Conservation (phyloP, 2,888 invertebrate genomes). For the Drosophila nr. perissopoda region DNA sequence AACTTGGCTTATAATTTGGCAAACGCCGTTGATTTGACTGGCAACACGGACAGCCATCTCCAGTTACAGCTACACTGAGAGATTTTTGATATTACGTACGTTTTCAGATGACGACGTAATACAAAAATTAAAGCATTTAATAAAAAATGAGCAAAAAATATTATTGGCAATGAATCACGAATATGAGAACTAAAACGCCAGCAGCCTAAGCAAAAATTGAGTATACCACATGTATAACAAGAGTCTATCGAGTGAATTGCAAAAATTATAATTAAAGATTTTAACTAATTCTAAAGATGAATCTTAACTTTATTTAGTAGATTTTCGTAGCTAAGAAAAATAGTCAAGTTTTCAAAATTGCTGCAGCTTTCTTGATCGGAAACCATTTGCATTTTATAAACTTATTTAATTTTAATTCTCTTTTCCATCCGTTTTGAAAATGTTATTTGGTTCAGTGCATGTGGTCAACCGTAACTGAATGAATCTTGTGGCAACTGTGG, state of each 20-base stretch:
- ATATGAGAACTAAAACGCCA: not conserved
- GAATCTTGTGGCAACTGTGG: constrained; percentile 46
- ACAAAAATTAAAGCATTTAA: not conserved
- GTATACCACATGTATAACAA: not conserved
- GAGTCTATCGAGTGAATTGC: not conserved
- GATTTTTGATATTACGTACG: not conserved
- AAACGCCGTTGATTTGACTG: constrained; percentile 54
- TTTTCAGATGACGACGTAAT: not conserved
- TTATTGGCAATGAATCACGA: not conserved
- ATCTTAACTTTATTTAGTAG: no score
- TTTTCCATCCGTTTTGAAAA: not conserved
- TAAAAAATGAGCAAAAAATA: not conserved
- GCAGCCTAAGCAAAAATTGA: not conserved
- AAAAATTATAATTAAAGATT: not conserved
- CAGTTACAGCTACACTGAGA: constrained; percentile 9
- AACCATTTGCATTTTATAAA: not conserved
- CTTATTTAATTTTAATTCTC: not conserved
- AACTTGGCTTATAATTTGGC: constrained; percentile 77
- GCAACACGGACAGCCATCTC: constrained; percentile 15
- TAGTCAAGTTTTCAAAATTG: not conserved
- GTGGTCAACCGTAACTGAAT: constrained; percentile 13
- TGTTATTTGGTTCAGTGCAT: not conserved
- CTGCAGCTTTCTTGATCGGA: not conserved
- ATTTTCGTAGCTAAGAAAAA: not conserved
- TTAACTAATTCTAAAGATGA: not conserved